Evolutionary conservation across 2,113 vertebrate genomes (phyloP), one percentile per base, ranked within the genome.

Genomic region (Canis aureus): DNA sequence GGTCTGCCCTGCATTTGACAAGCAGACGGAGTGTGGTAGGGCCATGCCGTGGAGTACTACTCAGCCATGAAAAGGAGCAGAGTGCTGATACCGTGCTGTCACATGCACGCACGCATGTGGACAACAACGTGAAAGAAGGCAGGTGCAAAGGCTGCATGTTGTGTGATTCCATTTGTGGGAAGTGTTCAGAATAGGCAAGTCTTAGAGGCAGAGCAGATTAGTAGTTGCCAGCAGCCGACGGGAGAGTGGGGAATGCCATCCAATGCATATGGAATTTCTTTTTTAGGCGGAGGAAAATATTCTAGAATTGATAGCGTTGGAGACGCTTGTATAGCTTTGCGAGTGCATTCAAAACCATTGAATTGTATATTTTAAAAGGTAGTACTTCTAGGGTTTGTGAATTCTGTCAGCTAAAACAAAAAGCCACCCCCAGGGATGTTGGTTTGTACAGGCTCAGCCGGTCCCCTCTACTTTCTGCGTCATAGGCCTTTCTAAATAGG

Each of bases 41-140:
- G 79, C 57, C 38, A n/a, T 73, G 15, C 13, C 0, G 0, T 19
- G 51, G 59, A 89, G 3, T 86, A 49, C 27, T 53, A 89, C 4
- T 25, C 16, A 49, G 32, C 10, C 57, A 11, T 79, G 9, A 89
- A 89, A 57, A 84, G 22, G 49, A 51, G 0, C 11, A 2, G 20
- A 20, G 11, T 8, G 4, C 5, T 12, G 16, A 53, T 49, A 5
- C 11, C 16, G 0, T 67, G 4, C 57, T 19, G 0, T 5, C 38
- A 1, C 55, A 10, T 32, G 25, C 8, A 25, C 5, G 13, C 16
- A 25, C 4, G 17, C 16, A 9, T 7, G 73, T 62, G 9, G 10
- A 60, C 32, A 13, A 81, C 38, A 25, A 1, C 22, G 4, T 16
- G 59, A 55, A 76, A 38, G 53, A 84, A 84, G 23, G 35, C 29